A percentile compares a stretch with the other conserved stretches of the same genome.
Evolutionary conservation across 2,888 invertebrate genomes (phyloP).

Genomic region (Pecten maximus): DNA sequence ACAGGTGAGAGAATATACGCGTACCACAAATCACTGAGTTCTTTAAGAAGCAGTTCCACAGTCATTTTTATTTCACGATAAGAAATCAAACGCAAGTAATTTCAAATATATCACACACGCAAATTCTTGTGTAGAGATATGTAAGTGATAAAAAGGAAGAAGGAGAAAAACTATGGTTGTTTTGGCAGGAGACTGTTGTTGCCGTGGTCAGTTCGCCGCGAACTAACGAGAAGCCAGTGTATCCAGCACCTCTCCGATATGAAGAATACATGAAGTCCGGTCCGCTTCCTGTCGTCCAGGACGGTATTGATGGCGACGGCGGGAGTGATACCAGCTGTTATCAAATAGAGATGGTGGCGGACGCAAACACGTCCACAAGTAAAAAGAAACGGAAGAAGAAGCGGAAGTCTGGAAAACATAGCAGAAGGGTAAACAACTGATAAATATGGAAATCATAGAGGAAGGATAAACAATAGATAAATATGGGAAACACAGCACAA

Average conservation of each 20-base stretch:
- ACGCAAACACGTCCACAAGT: not conserved
- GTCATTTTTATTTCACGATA: too few species aligned
- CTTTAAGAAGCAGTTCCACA: too few species aligned
- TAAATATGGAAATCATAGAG: too few species aligned
- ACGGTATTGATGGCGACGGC: constrained; percentile 15
- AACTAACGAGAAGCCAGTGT: not conserved
- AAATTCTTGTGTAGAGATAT: too few species aligned
- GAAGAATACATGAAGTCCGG: constrained; percentile 23
- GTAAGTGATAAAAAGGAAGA: too few species aligned
- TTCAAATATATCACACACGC: too few species aligned
- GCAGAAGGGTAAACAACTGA: not conserved
- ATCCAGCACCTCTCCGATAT: constrained; percentile 15
- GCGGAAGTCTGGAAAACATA: not conserved
- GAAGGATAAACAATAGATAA: too few species aligned
- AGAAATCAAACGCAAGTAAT: too few species aligned
- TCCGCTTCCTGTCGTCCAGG: not conserved
- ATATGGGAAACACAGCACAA: too few species aligned
- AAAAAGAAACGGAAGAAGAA: constrained; percentile 18
- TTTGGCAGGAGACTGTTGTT: not conserved
- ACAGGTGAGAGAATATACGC: too few species aligned
- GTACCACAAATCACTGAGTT: too few species aligned
- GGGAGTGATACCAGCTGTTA: not conserved
- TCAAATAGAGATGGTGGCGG: not conserved
- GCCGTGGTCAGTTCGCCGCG: not conserved
- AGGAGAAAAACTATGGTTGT: too few species aligned